Evolutionary conservation across 2,888 invertebrate genomes (phyloP).

Genomic region (Aromia moschata): DNA sequence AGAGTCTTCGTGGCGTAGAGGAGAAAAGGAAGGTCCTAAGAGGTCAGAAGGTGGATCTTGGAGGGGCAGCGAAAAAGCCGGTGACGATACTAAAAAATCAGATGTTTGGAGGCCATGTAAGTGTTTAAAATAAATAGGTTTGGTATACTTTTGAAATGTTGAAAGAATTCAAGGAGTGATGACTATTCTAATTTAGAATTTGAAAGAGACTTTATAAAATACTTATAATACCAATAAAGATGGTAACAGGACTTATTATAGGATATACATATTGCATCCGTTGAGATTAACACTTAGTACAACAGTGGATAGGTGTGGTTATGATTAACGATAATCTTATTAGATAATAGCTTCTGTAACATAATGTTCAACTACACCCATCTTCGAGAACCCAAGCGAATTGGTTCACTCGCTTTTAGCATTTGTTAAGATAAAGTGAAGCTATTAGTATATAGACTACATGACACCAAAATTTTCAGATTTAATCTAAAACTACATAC

Average conservation of each 20-base stretch:
- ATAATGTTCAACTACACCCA: too few species aligned
- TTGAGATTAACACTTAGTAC: background rate
- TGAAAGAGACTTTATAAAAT: background rate
- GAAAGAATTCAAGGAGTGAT: background rate
- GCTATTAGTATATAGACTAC: too few species aligned
- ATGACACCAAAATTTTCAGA: background rate
- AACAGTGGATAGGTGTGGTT: too few species aligned
- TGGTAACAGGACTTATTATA: background rate
- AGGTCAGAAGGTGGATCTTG: conserved; percentile 27
- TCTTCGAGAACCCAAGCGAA: too few species aligned
- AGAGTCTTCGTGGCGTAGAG: conserved; percentile 43
- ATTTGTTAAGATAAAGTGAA: too few species aligned
- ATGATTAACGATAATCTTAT: too few species aligned
- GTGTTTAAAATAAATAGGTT: too few species aligned
- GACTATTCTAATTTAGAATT: background rate
- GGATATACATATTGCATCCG: background rate
- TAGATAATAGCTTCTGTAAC: too few species aligned
- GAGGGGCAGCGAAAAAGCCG: conserved; percentile 12
- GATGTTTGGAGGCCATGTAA: conserved; percentile 52
- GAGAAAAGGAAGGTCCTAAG: conserved; percentile 29
- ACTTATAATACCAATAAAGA: background rate
- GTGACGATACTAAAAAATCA: conserved; percentile 46
- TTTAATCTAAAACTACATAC: too few species aligned
- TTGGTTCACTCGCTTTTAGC: too few species aligned
- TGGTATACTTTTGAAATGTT: too few species aligned